Conservation (phyloP, 2,113 vertebrate species). For the Tenebrosternarchus preto region DNA sequence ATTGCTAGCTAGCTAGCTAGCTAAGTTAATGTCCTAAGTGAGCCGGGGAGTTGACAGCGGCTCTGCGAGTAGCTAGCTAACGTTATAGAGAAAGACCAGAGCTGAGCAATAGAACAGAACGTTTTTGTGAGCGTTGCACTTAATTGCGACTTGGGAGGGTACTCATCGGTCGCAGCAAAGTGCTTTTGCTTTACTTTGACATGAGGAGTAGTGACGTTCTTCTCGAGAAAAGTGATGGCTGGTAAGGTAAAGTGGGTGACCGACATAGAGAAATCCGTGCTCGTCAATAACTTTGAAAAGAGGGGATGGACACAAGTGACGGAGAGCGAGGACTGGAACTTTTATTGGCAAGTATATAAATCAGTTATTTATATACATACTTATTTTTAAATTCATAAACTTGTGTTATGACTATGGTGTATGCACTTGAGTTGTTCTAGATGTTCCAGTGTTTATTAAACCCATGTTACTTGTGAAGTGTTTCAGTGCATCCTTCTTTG, state of each 20-base stretch:
- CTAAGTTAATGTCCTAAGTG: too few relatives aligned
- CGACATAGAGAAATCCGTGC: conserved; percentile 96
- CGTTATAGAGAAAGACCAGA: too few relatives aligned
- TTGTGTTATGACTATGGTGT: too few relatives aligned
- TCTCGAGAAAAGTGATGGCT: conserved; percentile 78
- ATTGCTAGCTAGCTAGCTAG: neutral
- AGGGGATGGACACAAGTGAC: conserved; percentile 92
- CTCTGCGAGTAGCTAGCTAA: too few relatives aligned
- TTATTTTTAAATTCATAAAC: neutral
- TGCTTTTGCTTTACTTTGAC: neutral
- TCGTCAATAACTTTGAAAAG: conserved; percentile 99
- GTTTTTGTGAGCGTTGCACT: neutral
- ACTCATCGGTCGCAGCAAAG: neutral
- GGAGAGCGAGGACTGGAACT: conserved; percentile 96
- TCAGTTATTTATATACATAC: neutral
- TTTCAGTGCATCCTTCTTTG: conserved; percentile 23
- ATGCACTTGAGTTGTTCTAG: neutral
- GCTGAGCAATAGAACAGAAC: too few relatives aligned
- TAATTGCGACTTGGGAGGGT: neutral
- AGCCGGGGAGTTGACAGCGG: too few relatives aligned
- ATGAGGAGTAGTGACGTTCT: conserved; percentile 27
- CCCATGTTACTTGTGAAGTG: neutral
- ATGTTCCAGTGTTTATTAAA: neutral
- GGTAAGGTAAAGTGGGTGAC: conserved; percentile 98
- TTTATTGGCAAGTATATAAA: conserved; percentile 93